Evolutionary conservation across 2,113 vertebrate species (phyloP).

Genomic region (Pluvianellus socialis): DNA sequence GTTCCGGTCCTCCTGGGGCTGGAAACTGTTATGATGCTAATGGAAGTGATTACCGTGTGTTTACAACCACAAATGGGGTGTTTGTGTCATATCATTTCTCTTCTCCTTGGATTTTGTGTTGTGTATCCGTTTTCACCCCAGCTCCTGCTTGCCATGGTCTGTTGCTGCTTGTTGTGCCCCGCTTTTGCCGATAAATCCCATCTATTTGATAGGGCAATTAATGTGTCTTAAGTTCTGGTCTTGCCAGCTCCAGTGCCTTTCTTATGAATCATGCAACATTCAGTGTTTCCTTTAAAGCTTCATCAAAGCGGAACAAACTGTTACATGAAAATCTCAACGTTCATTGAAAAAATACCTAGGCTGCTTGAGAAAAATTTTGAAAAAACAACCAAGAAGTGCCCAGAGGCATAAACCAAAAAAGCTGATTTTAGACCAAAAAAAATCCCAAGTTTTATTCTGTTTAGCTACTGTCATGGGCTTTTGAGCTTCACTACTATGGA

Average conservation of each 20-base stretch:
- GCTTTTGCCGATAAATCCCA: not conserved
- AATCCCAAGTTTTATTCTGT: not conserved
- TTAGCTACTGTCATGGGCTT: not conserved
- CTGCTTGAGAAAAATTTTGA: not conserved
- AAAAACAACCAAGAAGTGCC: not conserved
- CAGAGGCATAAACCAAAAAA: not conserved
- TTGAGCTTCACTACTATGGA: not conserved
- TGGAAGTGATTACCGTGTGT: not conserved
- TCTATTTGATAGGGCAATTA: not conserved
- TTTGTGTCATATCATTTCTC: not conserved
- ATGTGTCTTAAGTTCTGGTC: not conserved
- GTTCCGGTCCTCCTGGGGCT: not conserved
- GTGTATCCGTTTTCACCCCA: not conserved
- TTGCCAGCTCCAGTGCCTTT: not conserved
- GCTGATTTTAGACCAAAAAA: not conserved
- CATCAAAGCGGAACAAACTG: not conserved
- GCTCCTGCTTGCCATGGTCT: not conserved
- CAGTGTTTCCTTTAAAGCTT: not conserved
- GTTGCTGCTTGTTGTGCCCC: not conserved
- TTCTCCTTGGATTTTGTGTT: not conserved
- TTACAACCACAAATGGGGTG: not conserved
- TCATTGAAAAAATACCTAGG: not conserved
- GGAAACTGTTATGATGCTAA: not conserved
- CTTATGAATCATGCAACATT: not conserved
- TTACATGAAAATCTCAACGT: not conserved